Base-by-base conservation (phyloP, 2,113 vertebrate genomes). In the Phrynocephalus versicolor region DNA sequence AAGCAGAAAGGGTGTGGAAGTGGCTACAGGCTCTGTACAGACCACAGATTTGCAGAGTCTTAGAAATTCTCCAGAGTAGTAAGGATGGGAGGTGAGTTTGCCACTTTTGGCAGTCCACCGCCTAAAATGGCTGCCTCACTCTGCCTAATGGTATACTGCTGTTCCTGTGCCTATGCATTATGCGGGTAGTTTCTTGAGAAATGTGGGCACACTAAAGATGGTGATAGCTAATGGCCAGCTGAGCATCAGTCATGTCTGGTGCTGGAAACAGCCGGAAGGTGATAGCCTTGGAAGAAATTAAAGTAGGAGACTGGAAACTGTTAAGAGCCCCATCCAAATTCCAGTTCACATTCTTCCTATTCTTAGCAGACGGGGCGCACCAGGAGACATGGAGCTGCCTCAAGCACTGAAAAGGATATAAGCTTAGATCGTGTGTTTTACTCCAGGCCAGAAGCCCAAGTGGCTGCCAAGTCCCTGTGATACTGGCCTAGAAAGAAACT, bases 401-500 rank as follows among this genome's bases (percentile, higher is more conserved):
- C 35, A 41, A 76, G 60, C 27, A 15, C 41, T 77, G 39, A 45
- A 64, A 69, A 81, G 39, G 37, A 39, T 79, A 67, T 67, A 45
- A 57, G 58, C 75, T 25, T 70, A 21, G 14, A 65, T 37, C 33
- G 35, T 25, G 14, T 64, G 16, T 79, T 5, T 79, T 55, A 30
- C 57, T 39, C 81, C 86, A 73, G 45, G 81, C 76, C 76, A 88
- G 76, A 80, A 79, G 69, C 6, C 58, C 0, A 0, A 69, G 78
- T 0, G 1, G 72, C 82, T 93, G 91, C 91, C 94, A 93, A 88
- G 79, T 77, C 80, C 85, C 91, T 83, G 89, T 86, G 91, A 92
- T 88, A 82, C 85, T 88, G 92, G 91, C 90, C 90, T 81, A 88
- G 89, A 92, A 94, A 93, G 88, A 93, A 95, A 93, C 90, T 35